Percentiles rank a stretch among this genome's conserved stretches.
phyloP scores from a whole-genome alignment of 2,888 invertebrate genomes.

The Drosophila cognata region DNA sequence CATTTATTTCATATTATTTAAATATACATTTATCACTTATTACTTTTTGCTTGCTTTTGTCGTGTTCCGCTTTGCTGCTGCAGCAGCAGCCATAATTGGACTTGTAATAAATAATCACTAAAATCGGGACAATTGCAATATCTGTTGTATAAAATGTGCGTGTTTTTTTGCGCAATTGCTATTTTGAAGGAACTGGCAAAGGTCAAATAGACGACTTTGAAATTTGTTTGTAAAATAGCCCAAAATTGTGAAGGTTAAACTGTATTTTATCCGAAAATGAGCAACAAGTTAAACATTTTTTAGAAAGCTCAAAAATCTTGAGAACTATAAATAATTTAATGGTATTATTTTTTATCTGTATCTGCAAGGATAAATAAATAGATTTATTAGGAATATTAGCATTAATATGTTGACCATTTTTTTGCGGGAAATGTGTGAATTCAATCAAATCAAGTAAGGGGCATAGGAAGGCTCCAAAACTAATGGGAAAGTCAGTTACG shows the following conservation, averaged over 20 bases:
- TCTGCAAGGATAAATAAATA: not conserved
- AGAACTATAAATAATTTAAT: not conserved
- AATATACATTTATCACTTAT: not conserved
- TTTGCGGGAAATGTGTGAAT: not conserved
- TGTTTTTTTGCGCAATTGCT: not conserved
- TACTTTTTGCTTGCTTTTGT: slow-evolving; percentile 3
- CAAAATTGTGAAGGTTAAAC: not conserved
- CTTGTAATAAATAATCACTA: slow-evolving; percentile 3
- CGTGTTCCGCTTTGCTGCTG: slow-evolving; percentile 35
- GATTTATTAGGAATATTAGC: not conserved
- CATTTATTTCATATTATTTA: not conserved
- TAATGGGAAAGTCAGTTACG: slow-evolving; percentile 11
- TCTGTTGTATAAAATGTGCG: not conserved
- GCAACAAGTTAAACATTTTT: not conserved
- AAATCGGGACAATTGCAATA: not conserved
- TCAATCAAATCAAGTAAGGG: not conserved
- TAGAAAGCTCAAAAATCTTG: not conserved
- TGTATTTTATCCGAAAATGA: not conserved
- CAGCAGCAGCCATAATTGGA: slow-evolving; percentile 15
- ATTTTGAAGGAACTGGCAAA: not conserved
- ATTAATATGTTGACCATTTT: not conserved
- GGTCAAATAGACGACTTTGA: not conserved
- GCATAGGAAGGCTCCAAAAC: not conserved
- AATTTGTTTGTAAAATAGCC: not conserved
- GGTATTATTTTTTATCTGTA: no score